A percentile compares a stretch with the other conserved stretches of the same genome.
Conservation (phyloP, 1,140 invertebrate species). For the Trinorchestia longiramus region DNA sequence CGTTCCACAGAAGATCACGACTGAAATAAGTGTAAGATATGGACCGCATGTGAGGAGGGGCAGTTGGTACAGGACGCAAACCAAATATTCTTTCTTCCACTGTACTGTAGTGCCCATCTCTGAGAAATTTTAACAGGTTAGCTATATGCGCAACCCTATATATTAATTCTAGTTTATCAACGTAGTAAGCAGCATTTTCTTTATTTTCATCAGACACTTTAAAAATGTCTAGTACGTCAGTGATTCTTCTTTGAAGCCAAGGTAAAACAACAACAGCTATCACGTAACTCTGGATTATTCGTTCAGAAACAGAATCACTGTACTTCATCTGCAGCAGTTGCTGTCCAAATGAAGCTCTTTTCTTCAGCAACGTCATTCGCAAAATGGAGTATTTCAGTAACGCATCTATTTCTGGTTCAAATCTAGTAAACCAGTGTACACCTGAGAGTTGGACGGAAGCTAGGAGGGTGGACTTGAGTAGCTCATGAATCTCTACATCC, state of each 20-base stretch:
- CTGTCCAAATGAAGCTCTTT: constrained; percentile 62
- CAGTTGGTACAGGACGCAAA: constrained; percentile 50
- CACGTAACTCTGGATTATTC: constrained; percentile 56
- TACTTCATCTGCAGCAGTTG: constrained; percentile 65
- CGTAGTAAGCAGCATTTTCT: constrained; percentile 10
- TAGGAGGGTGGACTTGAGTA: constrained; percentile 62
- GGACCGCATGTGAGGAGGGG: constrained; percentile 46
- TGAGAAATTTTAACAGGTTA: constrained; percentile 61
- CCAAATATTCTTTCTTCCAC: constrained; percentile 59
- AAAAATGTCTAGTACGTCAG: constrained; percentile 16
- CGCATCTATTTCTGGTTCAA: constrained; percentile 65
- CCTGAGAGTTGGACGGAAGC: constrained; percentile 57
- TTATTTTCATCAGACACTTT: constrained; percentile 56
- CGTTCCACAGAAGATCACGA: constrained; percentile 65
- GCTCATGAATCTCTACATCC: constrained; percentile 58
- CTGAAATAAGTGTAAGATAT: constrained; percentile 65
- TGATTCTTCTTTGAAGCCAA: constrained; percentile 61
- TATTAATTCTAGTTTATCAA: constrained; percentile 58
- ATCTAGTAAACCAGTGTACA: constrained; percentile 57
- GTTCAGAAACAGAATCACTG: constrained; percentile 44
- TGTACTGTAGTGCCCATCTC: constrained; percentile 59
- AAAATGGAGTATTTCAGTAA: constrained; percentile 57
- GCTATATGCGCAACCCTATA: constrained; percentile 56
- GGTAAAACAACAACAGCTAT: constrained; percentile 56
- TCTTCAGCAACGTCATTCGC: constrained; percentile 57